Conservation (phyloP, 1,140 invertebrate genomes). For the Rhagoletis pomonella region DNA sequence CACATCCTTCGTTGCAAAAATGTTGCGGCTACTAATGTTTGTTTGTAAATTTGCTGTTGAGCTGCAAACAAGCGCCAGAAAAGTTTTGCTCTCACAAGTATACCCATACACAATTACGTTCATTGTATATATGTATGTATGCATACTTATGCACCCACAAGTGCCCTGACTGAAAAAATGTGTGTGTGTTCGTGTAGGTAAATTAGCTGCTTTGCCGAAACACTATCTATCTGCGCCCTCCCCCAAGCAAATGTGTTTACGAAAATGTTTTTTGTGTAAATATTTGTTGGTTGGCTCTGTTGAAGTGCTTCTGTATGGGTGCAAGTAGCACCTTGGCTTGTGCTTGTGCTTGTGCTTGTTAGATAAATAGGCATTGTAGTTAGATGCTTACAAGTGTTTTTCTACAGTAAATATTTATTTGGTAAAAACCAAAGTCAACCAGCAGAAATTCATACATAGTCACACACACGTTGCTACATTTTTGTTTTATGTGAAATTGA, state of each 20-base stretch:
- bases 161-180: not conserved
- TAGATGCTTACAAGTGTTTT: constrained; percentile 40
- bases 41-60: not conserved
- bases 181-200: not conserved
- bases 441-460: not conserved
- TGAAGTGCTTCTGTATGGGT: not conserved
- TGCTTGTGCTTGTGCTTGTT: not conserved
- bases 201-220: constrained; percentile 30
- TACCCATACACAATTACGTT: too few species aligned
- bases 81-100: not conserved
- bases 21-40: constrained; percentile 19
- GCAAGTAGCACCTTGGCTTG: not conserved
- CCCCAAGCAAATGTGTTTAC: not conserved
- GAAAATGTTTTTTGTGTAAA: constrained; percentile 31
- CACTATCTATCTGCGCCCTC: not conserved
- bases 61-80: not conserved
- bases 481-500: not conserved
- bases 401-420: constrained; percentile 23
- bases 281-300: not conserved
- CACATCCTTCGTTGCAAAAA: not conserved
- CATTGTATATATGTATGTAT: not conserved
- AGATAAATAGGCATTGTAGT: constrained; percentile 31
- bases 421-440: constrained; percentile 1
- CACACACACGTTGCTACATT: not conserved
- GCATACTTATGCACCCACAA: not conserved